These are phyloP conservation scores for Eira barbara DNA, from an alignment of 2,113 vertebrate species.

Conservation along the genomic window DNA sequence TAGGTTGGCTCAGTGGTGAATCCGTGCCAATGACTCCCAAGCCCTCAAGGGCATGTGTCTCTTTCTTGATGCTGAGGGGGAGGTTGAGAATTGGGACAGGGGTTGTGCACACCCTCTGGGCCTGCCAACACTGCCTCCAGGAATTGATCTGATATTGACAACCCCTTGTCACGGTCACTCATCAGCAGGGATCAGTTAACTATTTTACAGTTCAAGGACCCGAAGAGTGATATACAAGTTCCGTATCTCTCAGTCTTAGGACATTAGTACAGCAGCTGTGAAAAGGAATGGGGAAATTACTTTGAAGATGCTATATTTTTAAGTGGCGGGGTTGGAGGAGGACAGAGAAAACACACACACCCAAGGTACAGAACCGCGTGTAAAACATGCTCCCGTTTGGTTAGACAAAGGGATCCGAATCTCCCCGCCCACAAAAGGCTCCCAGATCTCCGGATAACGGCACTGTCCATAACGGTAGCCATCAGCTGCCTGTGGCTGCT, in stretches of 20 bases:
- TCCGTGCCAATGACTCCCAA: neutral
- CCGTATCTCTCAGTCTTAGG: neutral
- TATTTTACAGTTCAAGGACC: fast-evolving
- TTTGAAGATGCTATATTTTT: neutral
- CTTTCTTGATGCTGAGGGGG: neutral
- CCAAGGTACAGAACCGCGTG: neutral
- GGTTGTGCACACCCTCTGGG: neutral
- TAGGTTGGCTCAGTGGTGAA: neutral
- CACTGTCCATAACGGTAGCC: neutral
- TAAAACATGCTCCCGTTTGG: neutral
- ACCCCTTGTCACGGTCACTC: no score
- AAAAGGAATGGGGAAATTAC: neutral
- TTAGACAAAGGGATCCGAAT: neutral
- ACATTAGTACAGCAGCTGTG: neutral
- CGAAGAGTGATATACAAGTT: neutral
- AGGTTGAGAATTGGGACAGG: neutral
- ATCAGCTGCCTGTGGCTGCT: fast-evolving
- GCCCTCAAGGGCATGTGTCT: fast-evolving
- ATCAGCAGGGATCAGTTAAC: neutral
- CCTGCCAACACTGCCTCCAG: no score
- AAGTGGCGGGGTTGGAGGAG: fast-evolving
- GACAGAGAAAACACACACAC: neutral
- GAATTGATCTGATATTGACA: neutral
- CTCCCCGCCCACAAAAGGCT: neutral
- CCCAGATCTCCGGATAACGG: neutral